Evolutionary conservation across 2,888 invertebrate genomes (phyloP).

Genomic region (Lepidochitona cinerea): DNA sequence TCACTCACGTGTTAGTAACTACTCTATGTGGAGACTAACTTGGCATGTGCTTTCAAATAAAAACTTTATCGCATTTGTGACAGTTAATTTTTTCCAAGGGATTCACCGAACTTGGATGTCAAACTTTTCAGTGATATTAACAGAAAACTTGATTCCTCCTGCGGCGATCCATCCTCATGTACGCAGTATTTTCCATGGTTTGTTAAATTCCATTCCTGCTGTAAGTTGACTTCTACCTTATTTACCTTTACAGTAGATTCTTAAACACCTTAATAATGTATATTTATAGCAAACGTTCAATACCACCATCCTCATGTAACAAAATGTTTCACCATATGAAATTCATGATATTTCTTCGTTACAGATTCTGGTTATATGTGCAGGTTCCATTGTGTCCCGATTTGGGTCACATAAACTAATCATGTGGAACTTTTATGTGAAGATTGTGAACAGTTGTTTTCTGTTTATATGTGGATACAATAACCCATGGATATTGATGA

Average conservation of each 20-base stretch:
- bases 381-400: constrained; percentile 37
- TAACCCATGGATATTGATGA: constrained; percentile 45
- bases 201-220: constrained; percentile 38
- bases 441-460: constrained; percentile 39
- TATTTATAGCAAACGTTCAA: too few relatives aligned
- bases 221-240: too few relatives aligned
- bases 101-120: constrained; percentile 50
- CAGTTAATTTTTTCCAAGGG: constrained; percentile 59
- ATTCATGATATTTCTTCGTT: too few relatives aligned
- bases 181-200: constrained; percentile 57
- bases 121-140: constrained; percentile 58
- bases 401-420: constrained; percentile 53
- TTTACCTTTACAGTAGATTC: too few relatives aligned
- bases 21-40: constrained; percentile 40
- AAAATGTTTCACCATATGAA: too few relatives aligned
- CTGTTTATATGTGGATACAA: constrained; percentile 41
- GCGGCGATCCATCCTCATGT: constrained; percentile 37
- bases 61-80: constrained; percentile 60
- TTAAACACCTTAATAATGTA: too few relatives aligned
- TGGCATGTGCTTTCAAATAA: constrained; percentile 52
- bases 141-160: constrained; percentile 53
- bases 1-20: background rate
- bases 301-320: too few relatives aligned
- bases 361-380: constrained; percentile 50
- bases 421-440: constrained; percentile 44